Evolutionary conservation across 2,888 invertebrate genomes (phyloP).

Genomic region (Reticulitermes lucifugus): DNA sequence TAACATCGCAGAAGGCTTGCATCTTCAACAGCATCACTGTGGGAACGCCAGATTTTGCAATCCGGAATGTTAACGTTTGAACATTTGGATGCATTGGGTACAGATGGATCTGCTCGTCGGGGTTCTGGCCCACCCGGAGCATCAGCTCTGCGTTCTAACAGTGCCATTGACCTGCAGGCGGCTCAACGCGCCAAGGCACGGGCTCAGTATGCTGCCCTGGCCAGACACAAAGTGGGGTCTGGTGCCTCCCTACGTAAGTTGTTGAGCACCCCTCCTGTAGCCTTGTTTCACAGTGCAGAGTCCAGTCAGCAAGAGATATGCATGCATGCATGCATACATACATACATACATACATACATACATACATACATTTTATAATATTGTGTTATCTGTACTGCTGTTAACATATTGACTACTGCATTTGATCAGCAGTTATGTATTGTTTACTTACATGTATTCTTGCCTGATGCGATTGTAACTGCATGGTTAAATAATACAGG

Average conservation of each 20-base stretch:
- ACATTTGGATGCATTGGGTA: conserved; percentile 24
- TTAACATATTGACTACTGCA: no score
- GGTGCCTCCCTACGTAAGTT: conserved; percentile 81
- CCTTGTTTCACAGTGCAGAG: neutral
- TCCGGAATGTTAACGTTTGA: neutral
- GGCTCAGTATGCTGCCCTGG: conserved; percentile 84
- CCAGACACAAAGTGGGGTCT: conserved; percentile 77
- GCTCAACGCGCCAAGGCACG: conserved; percentile 88
- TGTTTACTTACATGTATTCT: no score
- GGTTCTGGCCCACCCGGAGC: conserved; percentile 47
- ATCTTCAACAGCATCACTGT: no score
- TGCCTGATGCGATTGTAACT: no score
- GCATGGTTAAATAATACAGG: no score
- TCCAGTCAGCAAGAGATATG: neutral
- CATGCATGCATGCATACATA: no score
- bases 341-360: no score
- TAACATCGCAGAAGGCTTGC: no score
- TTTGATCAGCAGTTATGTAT: no score
- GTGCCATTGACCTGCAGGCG: conserved; percentile 93
- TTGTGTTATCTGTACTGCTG: no score
- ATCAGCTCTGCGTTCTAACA: conserved; percentile 82
- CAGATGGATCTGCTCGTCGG: conserved; percentile 51
- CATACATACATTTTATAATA: no score
- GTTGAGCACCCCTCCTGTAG: conserved; percentile 12
- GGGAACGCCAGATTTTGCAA: no score